Conservation (phyloP, 2,797 vertebrate species). For the Amblyraja radiata region DNA sequence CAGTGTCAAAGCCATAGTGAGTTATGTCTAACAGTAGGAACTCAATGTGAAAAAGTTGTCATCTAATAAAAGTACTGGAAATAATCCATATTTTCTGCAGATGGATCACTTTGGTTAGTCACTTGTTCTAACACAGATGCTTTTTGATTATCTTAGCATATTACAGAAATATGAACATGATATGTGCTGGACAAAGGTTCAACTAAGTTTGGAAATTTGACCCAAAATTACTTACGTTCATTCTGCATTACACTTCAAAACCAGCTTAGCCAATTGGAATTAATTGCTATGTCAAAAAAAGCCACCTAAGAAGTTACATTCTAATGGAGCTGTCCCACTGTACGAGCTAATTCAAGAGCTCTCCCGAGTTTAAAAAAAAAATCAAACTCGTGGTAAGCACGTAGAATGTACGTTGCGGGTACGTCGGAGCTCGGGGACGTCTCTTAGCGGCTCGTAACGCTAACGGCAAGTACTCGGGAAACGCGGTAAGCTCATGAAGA, state of each 20-base stretch:
- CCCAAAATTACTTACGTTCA: not conserved
- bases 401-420: too few species aligned
- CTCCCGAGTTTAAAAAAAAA: too few species aligned
- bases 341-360: too few species aligned
- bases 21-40: not conserved
- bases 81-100: slow-evolving; percentile 15
- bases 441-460: too few species aligned
- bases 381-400: too few species aligned
- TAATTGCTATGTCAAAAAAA: not conserved
- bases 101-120: not conserved
- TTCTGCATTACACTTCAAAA: not conserved
- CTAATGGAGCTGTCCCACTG: not conserved
- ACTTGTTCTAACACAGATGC: not conserved
- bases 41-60: not conserved
- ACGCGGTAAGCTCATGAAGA: too few species aligned
- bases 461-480: too few species aligned
- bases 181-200: not conserved
- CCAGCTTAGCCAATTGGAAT: not conserved
- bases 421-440: too few species aligned
- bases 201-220: not conserved
- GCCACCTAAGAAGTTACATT: not conserved
- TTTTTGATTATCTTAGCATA: not conserved
- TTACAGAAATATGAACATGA: not conserved
- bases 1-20: not conserved
- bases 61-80: not conserved